A percentile compares a stretch with the other conserved stretches of the same genome.
Conservation (phyloP, 2,797 vertebrate genomes). For the Epinephelus coioides region DNA sequence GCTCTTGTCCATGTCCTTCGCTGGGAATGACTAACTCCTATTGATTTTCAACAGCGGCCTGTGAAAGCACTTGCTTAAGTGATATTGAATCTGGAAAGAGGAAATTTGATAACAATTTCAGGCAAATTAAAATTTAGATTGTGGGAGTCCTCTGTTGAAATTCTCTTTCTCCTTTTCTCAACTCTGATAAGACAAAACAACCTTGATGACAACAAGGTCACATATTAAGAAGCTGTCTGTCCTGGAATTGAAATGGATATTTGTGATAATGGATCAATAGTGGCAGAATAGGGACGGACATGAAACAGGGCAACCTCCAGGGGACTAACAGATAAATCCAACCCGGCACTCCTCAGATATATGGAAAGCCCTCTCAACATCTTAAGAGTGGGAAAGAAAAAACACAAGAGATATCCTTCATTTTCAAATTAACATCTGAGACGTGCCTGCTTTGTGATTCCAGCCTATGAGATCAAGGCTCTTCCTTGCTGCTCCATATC, state of each 20-base stretch:
- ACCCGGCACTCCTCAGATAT: slow-evolving; percentile 33
- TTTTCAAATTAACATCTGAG: slow-evolving; percentile 73
- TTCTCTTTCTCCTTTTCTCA: slow-evolving; percentile 33
- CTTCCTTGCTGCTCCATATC: slow-evolving; percentile 50
- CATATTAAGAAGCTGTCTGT: slow-evolving; percentile 47
- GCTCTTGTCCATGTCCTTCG: slow-evolving; percentile 55
- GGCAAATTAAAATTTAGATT: slow-evolving; percentile 69
- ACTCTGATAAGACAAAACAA: slow-evolving; percentile 47
- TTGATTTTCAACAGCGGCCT: slow-evolving; percentile 67
- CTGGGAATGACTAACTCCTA: slow-evolving; percentile 61
- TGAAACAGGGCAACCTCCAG: slow-evolving; percentile 38
- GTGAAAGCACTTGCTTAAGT: slow-evolving; percentile 68
- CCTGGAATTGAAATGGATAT: slow-evolving; percentile 63
- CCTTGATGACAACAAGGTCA: slow-evolving; percentile 68
- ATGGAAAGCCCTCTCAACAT: slow-evolving; percentile 48
- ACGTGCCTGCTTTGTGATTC: slow-evolving; percentile 60
- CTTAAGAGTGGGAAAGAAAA: slow-evolving; percentile 35
- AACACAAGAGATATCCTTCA: slow-evolving; percentile 60
- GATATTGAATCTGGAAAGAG: slow-evolving; percentile 72
- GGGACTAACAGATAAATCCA: slow-evolving; percentile 51
- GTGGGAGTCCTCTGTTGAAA: slow-evolving; percentile 24
- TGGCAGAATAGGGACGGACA: slow-evolving; percentile 31
- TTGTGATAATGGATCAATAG: slow-evolving; percentile 67
- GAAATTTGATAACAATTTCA: slow-evolving; percentile 76
- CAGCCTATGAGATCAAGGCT: slow-evolving; percentile 49